A percentile compares a stretch with the other conserved stretches of the same genome.
These are phyloP conservation scores for Vicugna pacos DNA, from an alignment of 2,113 vertebrate species.

Conservation along the genomic window DNA sequence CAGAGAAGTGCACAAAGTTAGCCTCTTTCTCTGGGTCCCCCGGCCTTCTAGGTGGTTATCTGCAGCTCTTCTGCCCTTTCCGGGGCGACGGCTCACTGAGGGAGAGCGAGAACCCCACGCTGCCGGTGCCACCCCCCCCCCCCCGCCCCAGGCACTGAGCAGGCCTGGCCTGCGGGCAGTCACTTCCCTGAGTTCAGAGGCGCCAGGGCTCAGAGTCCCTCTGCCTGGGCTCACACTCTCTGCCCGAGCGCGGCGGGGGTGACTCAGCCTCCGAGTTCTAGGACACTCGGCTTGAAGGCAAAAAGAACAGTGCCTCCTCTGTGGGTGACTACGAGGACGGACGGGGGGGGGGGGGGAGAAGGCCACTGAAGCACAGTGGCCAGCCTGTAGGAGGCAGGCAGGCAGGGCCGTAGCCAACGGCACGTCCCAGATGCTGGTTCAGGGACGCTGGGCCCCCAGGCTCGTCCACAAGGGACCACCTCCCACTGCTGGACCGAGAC, in stretches of 20 bases:
- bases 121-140: background rate
- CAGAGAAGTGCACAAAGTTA: accelerated
- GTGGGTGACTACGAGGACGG: accelerated
- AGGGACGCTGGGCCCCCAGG: accelerated
- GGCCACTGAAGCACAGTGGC: accelerated
- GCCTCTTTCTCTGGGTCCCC: background rate
- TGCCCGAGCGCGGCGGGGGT: background rate
- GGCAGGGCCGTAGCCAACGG: accelerated
- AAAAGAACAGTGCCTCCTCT: background rate
- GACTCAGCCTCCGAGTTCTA: background rate
- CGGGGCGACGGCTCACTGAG: background rate
- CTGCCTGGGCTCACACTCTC: background rate
- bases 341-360: accelerated
- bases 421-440: background rate
- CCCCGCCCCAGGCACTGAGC: background rate
- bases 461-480: background rate
- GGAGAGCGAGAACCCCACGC: background rate
- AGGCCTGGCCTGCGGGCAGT: background rate
- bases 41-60: background rate
- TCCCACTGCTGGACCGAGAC: background rate
- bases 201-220: background rate
- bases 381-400: accelerated
- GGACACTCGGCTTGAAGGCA: accelerated
- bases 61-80: background rate
- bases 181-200: background rate